These are phyloP conservation scores for Diogma glabrata DNA, from an alignment of 2,888 invertebrate species.

Conservation along the genomic window DNA sequence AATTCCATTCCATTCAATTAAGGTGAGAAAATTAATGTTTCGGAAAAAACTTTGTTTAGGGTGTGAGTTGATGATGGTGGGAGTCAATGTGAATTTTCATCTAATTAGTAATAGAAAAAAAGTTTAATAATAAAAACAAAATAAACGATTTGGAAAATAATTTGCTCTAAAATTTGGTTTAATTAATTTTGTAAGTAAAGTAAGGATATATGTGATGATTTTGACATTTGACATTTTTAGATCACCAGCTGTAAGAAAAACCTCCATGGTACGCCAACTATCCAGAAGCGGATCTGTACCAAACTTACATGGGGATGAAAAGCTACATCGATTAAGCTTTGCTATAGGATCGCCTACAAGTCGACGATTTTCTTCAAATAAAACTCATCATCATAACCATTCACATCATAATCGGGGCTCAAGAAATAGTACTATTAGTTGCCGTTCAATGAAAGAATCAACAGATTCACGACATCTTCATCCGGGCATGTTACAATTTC, in stretches of 20 bases:
- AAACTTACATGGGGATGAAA: slow-evolving; percentile 35
- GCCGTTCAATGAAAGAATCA: slow-evolving; percentile 34
- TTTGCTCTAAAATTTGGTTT: too few species aligned
- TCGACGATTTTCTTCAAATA: slow-evolving; percentile 27
- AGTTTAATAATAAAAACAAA: too few species aligned
- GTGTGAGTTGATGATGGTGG: too few species aligned
- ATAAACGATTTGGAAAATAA: too few species aligned
- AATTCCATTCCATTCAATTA: too few species aligned
- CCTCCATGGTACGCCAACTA: slow-evolving; percentile 32
- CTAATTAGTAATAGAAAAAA: too few species aligned
- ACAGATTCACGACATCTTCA: slow-evolving; percentile 38
- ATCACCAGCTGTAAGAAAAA: slow-evolving; percentile 24
- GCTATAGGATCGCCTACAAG: slow-evolving; percentile 27
- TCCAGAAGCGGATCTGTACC: slow-evolving; percentile 49
- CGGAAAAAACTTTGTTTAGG: too few species aligned
- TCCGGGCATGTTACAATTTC: slow-evolving; percentile 48
- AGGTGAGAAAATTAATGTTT: too few species aligned
- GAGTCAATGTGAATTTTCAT: too few species aligned
- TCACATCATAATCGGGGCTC: slow-evolving; percentile 13
- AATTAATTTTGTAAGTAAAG: too few species aligned
- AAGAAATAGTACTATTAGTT: slow-evolving; percentile 30
- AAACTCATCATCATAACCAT: slow-evolving; percentile 18
- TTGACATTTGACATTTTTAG: not conserved
- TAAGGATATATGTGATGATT: too few species aligned
- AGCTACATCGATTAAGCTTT: slow-evolving; percentile 16